Base-by-base conservation (phyloP, 2,888 invertebrate genomes). In the Tetheella fluctuosa region DNA sequence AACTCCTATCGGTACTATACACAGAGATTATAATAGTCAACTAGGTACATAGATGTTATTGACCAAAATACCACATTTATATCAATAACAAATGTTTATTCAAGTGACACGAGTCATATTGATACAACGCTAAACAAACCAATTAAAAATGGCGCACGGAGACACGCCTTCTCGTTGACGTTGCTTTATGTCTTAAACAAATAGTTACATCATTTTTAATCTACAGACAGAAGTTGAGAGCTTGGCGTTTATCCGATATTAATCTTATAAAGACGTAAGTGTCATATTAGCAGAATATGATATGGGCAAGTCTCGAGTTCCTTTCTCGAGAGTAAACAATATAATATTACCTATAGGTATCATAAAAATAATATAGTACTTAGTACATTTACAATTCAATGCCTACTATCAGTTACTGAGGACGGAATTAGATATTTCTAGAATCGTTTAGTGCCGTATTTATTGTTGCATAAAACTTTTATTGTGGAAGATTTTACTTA, bases 111-210 rank as follows among this genome's bases (percentile, higher is more conserved):
- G 48, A 48, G 48, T 48, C 48, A 28, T 60, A 60, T 61, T 62
- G 39, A 52, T 59, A 62, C 52, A 59, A 57, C 59, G 17, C 54
- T 17, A 54, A 61, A 60, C 25, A 60, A 60, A 69, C 82, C 80
- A 82, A 81, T 81, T 65, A 72, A 69, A n/a, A 73, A 56, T 61
- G 60, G 57, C 56, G 64, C 59, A 62, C 57, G 58, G 62, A 60
- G 79, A 69, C 81, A 79, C 80, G 77, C 82, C 82, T 77, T 78
- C 76, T 63, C 54, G 59, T 63, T 60, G 61, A 55, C 64, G 65
- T 55, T 66, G 3, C 56, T 65, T 67, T 64, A 54, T 53, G 56
- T 57, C 56, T 62, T 28, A 65, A 67, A 71, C 59, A 68, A 64
- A 67, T 66, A 71, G 13, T 13, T 34, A 25, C 64, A 65, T 73